Evolutionary conservation across 2,797 vertebrate genomes (phyloP), one percentile per base, ranked within the genome.

Genomic region (Iguana delicatissima): DNA sequence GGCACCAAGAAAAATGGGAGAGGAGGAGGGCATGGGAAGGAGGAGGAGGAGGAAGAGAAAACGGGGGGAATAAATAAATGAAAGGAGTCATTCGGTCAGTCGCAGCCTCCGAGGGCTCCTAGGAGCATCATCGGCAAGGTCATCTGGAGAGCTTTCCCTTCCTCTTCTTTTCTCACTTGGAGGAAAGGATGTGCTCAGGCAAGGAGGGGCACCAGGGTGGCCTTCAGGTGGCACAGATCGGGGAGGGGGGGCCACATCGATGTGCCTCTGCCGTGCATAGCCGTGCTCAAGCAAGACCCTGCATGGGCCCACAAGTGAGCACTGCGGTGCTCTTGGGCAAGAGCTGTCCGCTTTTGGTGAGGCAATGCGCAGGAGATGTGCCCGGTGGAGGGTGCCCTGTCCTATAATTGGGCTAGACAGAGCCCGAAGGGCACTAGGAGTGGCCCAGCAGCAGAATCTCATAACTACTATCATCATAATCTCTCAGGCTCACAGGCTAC

Each of bases 51-150:
- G 76, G 24, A 18, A n/a, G 42, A 35, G 18, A 35, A 64, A 29
- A 22, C 3, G 80, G 24, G 9, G 50, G 24, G 0, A 20, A 4
- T 0, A 77, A 84, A 89, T 72, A 72, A 83, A 55, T 74, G n/a
- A 69, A 35, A 18, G 9, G 14, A 55, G 32, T 74, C 42, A 42
- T 42, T 42, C 42, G 8, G 32, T 76, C 35, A 5, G 13, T 80
- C 59, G n/a, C 87, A 72, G 74, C 12, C 50, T 92, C 46, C 85
- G 80, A 89, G 80, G 84, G 46, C 67, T n/a, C 55, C 35, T 2
- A 57, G 29, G 38, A 76, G 57, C 64, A 59, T 35, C 64, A 52
- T 35, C 8, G 24, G 55, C 80, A 87, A 89, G 90, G 88, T 89
- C 62, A 80, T n/a, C 20, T 13, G 52, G 35, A 8, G 38, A 73